Percentiles rank a stretch among this genome's conserved stretches.
Evolutionary conservation across 2,888 invertebrate genomes (phyloP).

Genomic region (Calliopum simillimum): DNA sequence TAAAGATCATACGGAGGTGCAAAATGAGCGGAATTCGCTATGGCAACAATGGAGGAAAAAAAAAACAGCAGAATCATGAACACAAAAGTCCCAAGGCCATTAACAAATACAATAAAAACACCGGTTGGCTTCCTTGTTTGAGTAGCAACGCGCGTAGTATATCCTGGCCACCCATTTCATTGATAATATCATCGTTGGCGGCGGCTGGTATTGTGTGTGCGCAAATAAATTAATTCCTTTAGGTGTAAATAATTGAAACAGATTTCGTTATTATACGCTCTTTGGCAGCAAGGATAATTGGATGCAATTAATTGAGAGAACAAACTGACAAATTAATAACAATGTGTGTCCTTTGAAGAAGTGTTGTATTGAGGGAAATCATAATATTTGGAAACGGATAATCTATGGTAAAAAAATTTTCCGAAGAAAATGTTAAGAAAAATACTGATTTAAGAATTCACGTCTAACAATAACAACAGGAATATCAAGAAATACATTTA

Average conservation of each 20-base stretch:
- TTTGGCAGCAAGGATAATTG: neutral
- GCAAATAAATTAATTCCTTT: conserved; percentile 21
- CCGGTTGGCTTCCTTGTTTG: conserved; percentile 2
- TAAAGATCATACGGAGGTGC: neutral
- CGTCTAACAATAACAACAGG: too few species aligned
- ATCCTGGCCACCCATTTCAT: neutral
- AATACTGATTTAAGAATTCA: too few species aligned
- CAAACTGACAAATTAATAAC: too few species aligned
- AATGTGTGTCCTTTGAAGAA: too few species aligned
- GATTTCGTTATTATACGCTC: conserved; percentile 17
- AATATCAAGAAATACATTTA: too few species aligned
- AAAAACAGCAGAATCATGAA: neutral
- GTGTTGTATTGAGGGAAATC: too few species aligned
- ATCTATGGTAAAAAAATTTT: too few species aligned
- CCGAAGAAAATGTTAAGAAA: too few species aligned
- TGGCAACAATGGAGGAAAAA: neutral
- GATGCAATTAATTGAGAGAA: too few species aligned
- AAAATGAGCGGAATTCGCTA: neutral
- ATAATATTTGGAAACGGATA: too few species aligned
- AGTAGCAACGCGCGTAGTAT: neutral
- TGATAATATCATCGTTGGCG: neutral
- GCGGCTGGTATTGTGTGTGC: neutral
- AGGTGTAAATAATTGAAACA: conserved; percentile 27
- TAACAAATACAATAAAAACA: conserved; percentile 6
- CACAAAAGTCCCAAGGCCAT: conserved; percentile 20